These are phyloP conservation scores for Umimayanthus chanpuru DNA, from an alignment of 92 coral and sea anemone genomes.

Conservation along the genomic window DNA sequence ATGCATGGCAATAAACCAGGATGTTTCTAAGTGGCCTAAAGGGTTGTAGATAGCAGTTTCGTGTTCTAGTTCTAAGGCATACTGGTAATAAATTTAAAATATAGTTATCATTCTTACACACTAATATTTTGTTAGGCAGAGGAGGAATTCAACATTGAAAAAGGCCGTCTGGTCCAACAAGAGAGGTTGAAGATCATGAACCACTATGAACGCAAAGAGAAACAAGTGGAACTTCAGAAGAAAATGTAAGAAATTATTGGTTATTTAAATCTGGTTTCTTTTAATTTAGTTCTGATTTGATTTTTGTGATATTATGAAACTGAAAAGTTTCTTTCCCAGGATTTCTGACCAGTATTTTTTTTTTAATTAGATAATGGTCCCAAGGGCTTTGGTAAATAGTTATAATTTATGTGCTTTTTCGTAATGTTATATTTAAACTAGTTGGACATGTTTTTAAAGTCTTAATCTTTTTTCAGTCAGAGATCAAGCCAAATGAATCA, in stretches of 20 bases:
- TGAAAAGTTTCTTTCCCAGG: no score
- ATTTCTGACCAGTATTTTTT: no score
- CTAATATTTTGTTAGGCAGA: conserved; percentile 70
- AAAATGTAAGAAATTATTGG: conserved; percentile 72
- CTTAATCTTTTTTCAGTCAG: conserved; percentile 60
- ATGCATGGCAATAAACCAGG: no score
- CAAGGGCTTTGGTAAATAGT: no score
- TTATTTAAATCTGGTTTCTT: not conserved
- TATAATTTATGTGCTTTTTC: not conserved
- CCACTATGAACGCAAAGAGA: conserved; percentile 92
- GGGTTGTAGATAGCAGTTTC: no score
- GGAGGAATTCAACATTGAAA: conserved; percentile 96
- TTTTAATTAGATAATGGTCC: no score
- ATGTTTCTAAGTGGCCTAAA: no score
- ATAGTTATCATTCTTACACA: no score
- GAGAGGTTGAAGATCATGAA: conserved; percentile 95
- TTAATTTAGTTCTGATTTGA: no score
- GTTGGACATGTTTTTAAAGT: not conserved
- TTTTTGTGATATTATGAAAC: no score
- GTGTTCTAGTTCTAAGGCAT: no score
- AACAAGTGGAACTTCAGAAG: conserved; percentile 96
- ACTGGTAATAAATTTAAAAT: no score
- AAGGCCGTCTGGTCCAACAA: conserved; percentile 96
- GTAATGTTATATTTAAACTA: not conserved
- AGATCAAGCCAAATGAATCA: conserved; percentile 92